A percentile compares a stretch with the other conserved stretches of the same genome.
These are phyloP conservation scores for Epinotia demarniana DNA, from an alignment of 2,888 invertebrate genomes.

Conservation along the genomic window DNA sequence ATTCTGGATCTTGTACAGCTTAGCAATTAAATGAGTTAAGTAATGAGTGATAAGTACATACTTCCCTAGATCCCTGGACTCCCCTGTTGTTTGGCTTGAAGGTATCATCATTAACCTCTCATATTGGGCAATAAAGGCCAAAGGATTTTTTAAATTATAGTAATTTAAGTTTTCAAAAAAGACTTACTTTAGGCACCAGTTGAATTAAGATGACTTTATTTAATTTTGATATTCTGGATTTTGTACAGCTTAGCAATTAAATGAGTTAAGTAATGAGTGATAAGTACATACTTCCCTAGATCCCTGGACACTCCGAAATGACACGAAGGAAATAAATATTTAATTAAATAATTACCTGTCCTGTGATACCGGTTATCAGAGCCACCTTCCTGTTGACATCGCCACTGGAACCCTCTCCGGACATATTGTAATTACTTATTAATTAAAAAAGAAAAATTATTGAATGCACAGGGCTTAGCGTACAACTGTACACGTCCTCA, in stretches of 20 bases:
- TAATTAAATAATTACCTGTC: slow-evolving; percentile 89
- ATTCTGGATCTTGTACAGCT: neutral
- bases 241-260: neutral
- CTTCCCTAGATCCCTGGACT: neutral
- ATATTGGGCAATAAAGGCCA: no score
- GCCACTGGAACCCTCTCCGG: slow-evolving; percentile 65
- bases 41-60: slow-evolving; percentile 8
- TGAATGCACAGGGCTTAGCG: slow-evolving; percentile 34
- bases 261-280: neutral
- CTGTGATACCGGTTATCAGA: slow-evolving; percentile 98
- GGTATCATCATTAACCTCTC: no score
- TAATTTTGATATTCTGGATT: neutral
- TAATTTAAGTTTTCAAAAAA: no score
- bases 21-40: neutral
- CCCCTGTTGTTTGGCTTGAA: no score
- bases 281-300: slow-evolving; percentile 3
- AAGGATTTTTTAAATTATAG: no score
- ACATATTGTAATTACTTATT: slow-evolving; percentile 59
- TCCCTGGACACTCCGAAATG: neutral
- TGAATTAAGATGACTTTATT: no score
- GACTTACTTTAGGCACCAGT: no score
- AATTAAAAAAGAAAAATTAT: neutral
- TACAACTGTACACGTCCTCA: slow-evolving; percentile 56
- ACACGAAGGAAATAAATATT: slow-evolving; percentile 12
- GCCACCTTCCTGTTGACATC: slow-evolving; percentile 87